A percentile compares a stretch with the other conserved stretches of the same genome.
These are phyloP conservation scores for Leptura quadrifasciata DNA, from an alignment of 2,888 invertebrate species.

Conservation along the genomic window DNA sequence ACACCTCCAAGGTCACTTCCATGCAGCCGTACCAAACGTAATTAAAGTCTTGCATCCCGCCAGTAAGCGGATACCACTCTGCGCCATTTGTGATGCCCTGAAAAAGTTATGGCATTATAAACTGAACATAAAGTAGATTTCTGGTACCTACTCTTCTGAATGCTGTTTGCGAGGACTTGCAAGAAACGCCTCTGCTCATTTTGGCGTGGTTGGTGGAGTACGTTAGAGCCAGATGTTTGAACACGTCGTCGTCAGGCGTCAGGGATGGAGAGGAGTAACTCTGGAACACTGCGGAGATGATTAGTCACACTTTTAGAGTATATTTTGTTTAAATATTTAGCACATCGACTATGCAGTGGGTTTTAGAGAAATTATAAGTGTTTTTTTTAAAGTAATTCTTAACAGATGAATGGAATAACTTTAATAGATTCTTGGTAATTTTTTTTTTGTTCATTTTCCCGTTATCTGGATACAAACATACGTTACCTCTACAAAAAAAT, in stretches of 20 bases:
- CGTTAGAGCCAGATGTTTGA: conserved; percentile 87
- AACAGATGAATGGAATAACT: too few species aligned
- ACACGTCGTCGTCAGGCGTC: conserved; percentile 95
- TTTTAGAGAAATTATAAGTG: too few species aligned
- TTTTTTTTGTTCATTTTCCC: too few species aligned
- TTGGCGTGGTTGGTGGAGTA: conserved; percentile 92
- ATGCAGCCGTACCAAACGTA: conserved; percentile 95
- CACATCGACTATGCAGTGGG: too few species aligned
- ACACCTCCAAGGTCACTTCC: conserved; percentile 95
- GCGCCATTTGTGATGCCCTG: conserved; percentile 96
- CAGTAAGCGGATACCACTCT: conserved; percentile 93
- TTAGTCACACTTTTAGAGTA: too few species aligned
- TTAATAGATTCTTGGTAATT: too few species aligned
- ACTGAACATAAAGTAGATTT: neutral
- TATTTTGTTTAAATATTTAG: too few species aligned
- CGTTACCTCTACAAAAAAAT: too few species aligned
- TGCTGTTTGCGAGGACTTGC: conserved; percentile 84
- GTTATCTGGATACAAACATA: too few species aligned
- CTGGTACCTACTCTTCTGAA: conserved; percentile 77
- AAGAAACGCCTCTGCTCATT: conserved; percentile 91
- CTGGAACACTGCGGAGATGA: conserved; percentile 77
- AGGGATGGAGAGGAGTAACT: conserved; percentile 88
- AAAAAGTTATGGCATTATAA: conserved; percentile 33
- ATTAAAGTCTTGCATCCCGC: conserved; percentile 96
- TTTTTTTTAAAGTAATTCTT: too few species aligned